These are phyloP conservation scores for Sphenodon punctatus DNA, from an alignment of 2,797 vertebrate species.

Conservation along the genomic window DNA sequence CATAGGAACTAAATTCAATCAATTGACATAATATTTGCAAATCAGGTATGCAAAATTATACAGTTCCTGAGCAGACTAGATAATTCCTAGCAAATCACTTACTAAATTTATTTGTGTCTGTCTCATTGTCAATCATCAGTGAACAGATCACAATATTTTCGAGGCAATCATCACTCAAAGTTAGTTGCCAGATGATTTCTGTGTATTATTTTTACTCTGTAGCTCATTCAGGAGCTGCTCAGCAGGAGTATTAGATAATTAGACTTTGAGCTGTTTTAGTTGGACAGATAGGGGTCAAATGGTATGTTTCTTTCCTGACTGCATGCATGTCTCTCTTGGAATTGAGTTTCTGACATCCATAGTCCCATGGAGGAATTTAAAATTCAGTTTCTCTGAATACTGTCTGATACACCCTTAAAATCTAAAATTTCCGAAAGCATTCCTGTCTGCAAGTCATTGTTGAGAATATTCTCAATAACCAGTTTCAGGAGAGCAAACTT, in stretches of 20 bases:
- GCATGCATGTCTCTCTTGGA: too few relatives aligned
- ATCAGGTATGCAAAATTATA: too few relatives aligned
- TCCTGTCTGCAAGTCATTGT: slow-evolving; percentile 1
- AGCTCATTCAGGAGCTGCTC: too few relatives aligned
- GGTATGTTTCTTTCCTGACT: too few relatives aligned
- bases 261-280: slow-evolving; percentile 19
- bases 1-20: fast-evolving
- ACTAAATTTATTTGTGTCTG: not conserved
- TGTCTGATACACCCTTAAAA: slow-evolving; percentile 33
- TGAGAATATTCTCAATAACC: slow-evolving; percentile 36
- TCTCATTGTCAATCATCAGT: slow-evolving; percentile 9
- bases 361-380: slow-evolving; percentile 3
- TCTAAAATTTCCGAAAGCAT: slow-evolving; percentile 19
- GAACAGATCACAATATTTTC: not conserved
- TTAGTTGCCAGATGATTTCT: not conserved
- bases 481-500: too few relatives aligned
- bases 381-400: slow-evolving; percentile 39
- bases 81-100: not conserved
- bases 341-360: not conserved
- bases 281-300: too few relatives aligned
- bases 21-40: too few relatives aligned
- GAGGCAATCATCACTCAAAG: not conserved
- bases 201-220: not conserved
- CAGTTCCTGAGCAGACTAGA: too few relatives aligned
- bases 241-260: slow-evolving; percentile 15